Evolutionary conservation across 2,888 invertebrate genomes (phyloP).

Genomic region (Apomyelois bistriatella): DNA sequence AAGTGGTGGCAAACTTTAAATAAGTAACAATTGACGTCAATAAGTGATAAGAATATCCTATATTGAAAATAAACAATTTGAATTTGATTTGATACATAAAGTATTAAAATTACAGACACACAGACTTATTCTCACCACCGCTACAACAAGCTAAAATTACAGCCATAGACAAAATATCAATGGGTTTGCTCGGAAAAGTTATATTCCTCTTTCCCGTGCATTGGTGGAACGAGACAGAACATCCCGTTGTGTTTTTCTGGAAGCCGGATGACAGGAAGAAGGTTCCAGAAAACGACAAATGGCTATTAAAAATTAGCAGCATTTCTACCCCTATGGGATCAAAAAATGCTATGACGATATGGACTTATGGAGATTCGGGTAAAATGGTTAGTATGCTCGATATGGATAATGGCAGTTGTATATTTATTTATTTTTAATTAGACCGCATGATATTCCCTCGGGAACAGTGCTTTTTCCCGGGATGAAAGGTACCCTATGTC

Average conservation of each 20-base stretch:
- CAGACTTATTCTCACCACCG: slow-evolving; percentile 72
- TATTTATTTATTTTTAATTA: background rate
- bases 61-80: no score
- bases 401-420: background rate
- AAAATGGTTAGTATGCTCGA: slow-evolving; percentile 37
- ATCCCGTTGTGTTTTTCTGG: slow-evolving; percentile 59
- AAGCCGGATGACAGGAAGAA: slow-evolving; percentile 27
- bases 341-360: slow-evolving; percentile 31
- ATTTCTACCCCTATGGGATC: slow-evolving; percentile 30
- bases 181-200: slow-evolving; percentile 85
- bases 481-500: no score
- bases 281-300: slow-evolving; percentile 24
- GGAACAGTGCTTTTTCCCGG: no score
- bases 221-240: slow-evolving; percentile 80
- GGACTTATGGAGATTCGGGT: slow-evolving; percentile 37
- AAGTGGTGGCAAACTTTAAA: no score
- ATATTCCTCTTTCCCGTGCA: slow-evolving; percentile 80
- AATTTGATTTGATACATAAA: no score
- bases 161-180: slow-evolving; percentile 78
- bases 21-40: no score
- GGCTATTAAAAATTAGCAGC: slow-evolving; percentile 35
- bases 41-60: no score
- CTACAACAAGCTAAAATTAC: slow-evolving; percentile 74
- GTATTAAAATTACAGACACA: slow-evolving; percentile 3
- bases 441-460: no score